Evolutionary conservation across 2,113 vertebrate genomes (phyloP).

Genomic region (Galeopterus variegatus): DNA sequence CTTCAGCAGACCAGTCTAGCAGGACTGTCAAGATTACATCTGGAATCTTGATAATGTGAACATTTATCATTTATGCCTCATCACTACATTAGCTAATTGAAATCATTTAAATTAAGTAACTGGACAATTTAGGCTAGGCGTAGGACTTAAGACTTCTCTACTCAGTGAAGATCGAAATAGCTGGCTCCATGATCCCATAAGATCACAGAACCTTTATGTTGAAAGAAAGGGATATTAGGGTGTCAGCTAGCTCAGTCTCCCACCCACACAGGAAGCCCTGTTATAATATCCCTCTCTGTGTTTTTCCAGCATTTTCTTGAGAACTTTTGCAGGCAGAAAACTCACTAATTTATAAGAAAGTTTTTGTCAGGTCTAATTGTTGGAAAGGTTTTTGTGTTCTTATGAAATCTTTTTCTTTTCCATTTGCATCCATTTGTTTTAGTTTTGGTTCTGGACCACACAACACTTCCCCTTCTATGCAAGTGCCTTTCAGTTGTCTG

Average conservation of each 20-base stretch:
- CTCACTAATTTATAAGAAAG: not conserved
- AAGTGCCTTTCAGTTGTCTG: not conserved
- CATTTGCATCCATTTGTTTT: not conserved
- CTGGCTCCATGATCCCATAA: not conserved
- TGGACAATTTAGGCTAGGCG: constrained; percentile 28
- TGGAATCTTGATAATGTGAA: not conserved
- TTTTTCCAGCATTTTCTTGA: not conserved
- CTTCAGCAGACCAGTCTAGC: not conserved
- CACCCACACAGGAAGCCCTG: not conserved
- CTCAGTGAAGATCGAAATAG: constrained; percentile 3
- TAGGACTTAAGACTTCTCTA: not conserved
- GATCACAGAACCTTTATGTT: not conserved
- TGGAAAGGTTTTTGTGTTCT: not conserved
- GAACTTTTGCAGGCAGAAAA: not conserved
- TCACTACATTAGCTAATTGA: constrained; percentile 56
- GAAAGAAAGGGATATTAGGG: not conserved
- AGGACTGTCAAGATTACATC: constrained; percentile 44
- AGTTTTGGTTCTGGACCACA: not conserved
- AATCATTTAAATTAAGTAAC: constrained; percentile 59
- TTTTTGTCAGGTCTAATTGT: not conserved
- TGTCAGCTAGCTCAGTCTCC: not conserved
- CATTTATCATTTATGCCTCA: constrained; percentile 46
- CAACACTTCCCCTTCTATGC: not conserved
- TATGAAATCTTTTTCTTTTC: not conserved
- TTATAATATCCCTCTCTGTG: not conserved